phyloP scores from a whole-genome alignment of 30 jellyfish, hydroid and myxozoan species.

The Aurelia sp. region DNA sequence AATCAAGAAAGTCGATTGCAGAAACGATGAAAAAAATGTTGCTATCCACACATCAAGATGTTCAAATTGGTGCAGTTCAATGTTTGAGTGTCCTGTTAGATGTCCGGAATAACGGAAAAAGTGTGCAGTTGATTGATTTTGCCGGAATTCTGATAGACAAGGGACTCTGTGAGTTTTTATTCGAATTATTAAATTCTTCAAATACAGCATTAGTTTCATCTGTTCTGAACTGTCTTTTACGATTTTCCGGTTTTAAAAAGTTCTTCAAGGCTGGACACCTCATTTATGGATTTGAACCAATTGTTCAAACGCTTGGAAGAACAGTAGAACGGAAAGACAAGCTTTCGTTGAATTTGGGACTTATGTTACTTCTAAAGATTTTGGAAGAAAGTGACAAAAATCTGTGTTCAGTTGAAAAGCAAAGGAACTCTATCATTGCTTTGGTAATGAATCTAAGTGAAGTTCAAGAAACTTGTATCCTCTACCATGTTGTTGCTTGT shows the following conservation, averaged over 20 bases:
- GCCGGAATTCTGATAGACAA: conserved; percentile 57
- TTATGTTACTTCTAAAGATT: conserved; percentile 14
- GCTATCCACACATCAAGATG: conserved; percentile 48
- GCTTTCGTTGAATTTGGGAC: conserved; percentile 22
- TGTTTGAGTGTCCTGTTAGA: conserved; percentile 35
- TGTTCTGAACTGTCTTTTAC: conserved; percentile 48
- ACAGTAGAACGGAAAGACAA: conserved; percentile 11
- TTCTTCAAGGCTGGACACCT: conserved; percentile 78
- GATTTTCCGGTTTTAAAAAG: conserved; percentile 28
- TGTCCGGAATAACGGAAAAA: not conserved
- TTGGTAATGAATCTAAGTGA: conserved; percentile 16
- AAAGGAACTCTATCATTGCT: not conserved
- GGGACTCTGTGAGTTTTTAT: conserved; percentile 81
- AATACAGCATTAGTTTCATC: conserved; percentile 17
- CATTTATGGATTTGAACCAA: conserved; percentile 82
- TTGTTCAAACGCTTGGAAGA: conserved; percentile 20
- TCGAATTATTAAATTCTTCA: conserved; percentile 74
- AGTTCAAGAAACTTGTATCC: conserved; percentile 11
- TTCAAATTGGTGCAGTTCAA: conserved; percentile 68
- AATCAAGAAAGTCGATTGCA: conserved; percentile 41
- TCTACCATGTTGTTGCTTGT: conserved; percentile 9
- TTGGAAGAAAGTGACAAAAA: conserved; percentile 11
- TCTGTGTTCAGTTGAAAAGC: conserved; percentile 20
- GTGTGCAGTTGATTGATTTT: not conserved
- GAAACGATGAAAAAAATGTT: conserved; percentile 69